A percentile compares a stretch with the other conserved stretches of the same genome.
These are phyloP conservation scores for Synergus japonicus DNA, from an alignment of 2,888 invertebrate genomes.

Conservation along the genomic window DNA sequence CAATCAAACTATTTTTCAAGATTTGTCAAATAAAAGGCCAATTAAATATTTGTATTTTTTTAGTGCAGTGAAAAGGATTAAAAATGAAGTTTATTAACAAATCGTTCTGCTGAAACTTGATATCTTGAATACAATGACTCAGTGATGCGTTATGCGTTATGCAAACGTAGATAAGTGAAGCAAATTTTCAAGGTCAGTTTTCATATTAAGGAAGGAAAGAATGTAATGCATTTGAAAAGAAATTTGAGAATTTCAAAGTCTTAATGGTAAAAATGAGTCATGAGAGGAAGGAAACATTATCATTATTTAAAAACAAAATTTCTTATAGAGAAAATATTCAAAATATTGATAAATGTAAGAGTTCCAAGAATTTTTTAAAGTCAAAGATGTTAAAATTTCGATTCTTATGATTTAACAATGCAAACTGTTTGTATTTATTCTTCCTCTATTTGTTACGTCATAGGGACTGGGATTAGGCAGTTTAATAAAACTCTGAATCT, in stretches of 20 bases:
- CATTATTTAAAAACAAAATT: neutral
- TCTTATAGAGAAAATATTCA: neutral
- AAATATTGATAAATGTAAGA: neutral
- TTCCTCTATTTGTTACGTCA: too few relatives aligned
- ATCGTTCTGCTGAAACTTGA: neutral
- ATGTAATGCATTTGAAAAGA: neutral
- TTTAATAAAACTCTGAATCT: too few relatives aligned
- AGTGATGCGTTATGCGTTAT: neutral
- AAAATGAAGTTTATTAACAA: neutral
- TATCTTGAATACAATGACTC: constrained; percentile 21
- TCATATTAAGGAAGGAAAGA: constrained; percentile 3
- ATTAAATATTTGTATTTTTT: neutral
- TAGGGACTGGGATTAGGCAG: too few relatives aligned
- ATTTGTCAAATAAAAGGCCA: neutral
- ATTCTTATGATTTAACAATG: neutral
- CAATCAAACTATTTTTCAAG: neutral
- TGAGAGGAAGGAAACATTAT: neutral
- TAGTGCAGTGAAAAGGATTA: neutral
- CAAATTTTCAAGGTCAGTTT: constrained; percentile 26
- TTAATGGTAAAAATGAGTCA: neutral
- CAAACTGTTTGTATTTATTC: too few relatives aligned
- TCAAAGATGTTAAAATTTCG: neutral
- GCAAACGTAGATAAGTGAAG: constrained; percentile 36
- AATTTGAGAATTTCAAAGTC: neutral
- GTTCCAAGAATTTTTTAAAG: too few relatives aligned